A percentile compares a stretch with the other conserved stretches of the same genome.
Conservation (phyloP, 2,888 invertebrate genomes). For the Nineta flava region DNA sequence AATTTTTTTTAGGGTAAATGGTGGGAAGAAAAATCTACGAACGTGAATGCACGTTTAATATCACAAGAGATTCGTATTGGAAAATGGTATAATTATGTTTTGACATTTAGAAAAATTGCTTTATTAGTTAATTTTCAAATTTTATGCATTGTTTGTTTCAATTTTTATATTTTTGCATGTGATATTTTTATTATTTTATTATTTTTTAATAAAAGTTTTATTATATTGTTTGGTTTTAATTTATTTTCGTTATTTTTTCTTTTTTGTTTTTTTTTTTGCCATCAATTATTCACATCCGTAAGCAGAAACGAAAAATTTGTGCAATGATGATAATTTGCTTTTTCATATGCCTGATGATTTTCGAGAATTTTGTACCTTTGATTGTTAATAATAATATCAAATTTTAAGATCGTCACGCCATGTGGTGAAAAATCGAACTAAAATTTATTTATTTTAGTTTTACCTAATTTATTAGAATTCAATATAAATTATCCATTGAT, state of each 20-base stretch:
- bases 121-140: constrained; percentile 1
- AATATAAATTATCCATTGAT: too few relatives aligned
- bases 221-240: neutral
- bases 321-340: too few relatives aligned
- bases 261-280: neutral
- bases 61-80: constrained; percentile 34
- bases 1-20: constrained; percentile 37
- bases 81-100: constrained; percentile 23
- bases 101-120: neutral
- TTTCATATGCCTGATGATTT: neutral
- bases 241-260: neutral
- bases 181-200: constrained; percentile 5
- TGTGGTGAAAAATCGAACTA: too few relatives aligned
- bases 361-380: too few relatives aligned
- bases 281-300: too few relatives aligned
- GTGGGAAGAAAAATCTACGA: constrained; percentile 36
- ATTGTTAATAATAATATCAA: too few relatives aligned
- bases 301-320: too few relatives aligned
- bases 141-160: neutral
- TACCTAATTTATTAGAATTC: too few relatives aligned
- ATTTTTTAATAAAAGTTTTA: neutral
- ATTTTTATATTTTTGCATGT: constrained; percentile 2
- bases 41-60: constrained; percentile 38
- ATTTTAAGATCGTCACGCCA: too few relatives aligned
- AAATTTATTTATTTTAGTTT: too few relatives aligned